Conservation (phyloP, 2,113 vertebrate species). For the Mus musculus region GRCm39 chr5:27339001-27339500, state of each 20-base stretch:
- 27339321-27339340: background rate
- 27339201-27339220: background rate
- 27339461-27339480: background rate
- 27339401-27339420: too few relatives aligned
- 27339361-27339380: background rate
- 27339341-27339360: background rate
- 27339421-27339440: background rate
- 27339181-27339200: background rate
- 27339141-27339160: background rate
- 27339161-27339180: background rate
- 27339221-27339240: background rate
- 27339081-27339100: too few relatives aligned
- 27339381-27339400: background rate
- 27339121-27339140: too few relatives aligned
- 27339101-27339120: background rate
- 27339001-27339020: background rate
- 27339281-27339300: background rate
- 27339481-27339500: too few relatives aligned
- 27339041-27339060: background rate
- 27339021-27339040: background rate
- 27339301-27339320: background rate
- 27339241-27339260: background rate
- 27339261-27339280: background rate
- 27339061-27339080: too few relatives aligned
- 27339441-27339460: too few relatives aligned